Evolutionary conservation across 2,797 vertebrate genomes (phyloP).

Genomic region (Scolopax bukidnonensis): DNA sequence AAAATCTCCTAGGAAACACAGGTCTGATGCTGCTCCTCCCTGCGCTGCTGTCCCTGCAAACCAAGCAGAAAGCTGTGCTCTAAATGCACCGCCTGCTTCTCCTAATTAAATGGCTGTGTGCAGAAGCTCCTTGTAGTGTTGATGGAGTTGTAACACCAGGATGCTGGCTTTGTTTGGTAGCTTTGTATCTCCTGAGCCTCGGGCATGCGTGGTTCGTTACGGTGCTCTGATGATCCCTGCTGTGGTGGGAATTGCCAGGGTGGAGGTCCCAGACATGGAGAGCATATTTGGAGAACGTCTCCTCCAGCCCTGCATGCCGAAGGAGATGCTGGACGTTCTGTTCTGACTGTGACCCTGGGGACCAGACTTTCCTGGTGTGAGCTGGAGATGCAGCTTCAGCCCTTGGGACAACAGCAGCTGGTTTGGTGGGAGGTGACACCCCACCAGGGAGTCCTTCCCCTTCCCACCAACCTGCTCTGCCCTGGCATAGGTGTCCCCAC

Average conservation of each 20-base stretch:
- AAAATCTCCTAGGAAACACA: constrained; percentile 57
- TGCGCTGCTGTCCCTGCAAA: neutral
- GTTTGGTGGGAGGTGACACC: neutral
- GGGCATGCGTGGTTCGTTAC: fast-evolving
- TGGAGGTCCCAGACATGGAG: neutral
- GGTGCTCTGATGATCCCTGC: fast-evolving
- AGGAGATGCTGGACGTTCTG: neutral
- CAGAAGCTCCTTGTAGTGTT: neutral
- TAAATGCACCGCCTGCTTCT: neutral
- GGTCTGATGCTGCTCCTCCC: neutral
- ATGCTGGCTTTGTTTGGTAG: neutral
- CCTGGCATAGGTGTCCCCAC: fast-evolving
- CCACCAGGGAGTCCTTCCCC: fast-evolving
- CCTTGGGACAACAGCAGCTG: fast-evolving
- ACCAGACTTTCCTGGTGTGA: neutral
- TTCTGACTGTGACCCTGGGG: neutral
- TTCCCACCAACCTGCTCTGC: fast-evolving
- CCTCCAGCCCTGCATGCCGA: fast-evolving
- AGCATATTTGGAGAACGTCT: neutral
- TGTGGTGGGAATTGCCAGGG: fast-evolving
- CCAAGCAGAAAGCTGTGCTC: neutral
- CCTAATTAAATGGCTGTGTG: neutral
- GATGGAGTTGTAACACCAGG: neutral
- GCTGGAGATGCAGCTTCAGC: neutral
- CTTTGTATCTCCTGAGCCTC: neutral